Base-by-base conservation (phyloP, 2,888 invertebrate species). In the Phortica okadai region DNA sequence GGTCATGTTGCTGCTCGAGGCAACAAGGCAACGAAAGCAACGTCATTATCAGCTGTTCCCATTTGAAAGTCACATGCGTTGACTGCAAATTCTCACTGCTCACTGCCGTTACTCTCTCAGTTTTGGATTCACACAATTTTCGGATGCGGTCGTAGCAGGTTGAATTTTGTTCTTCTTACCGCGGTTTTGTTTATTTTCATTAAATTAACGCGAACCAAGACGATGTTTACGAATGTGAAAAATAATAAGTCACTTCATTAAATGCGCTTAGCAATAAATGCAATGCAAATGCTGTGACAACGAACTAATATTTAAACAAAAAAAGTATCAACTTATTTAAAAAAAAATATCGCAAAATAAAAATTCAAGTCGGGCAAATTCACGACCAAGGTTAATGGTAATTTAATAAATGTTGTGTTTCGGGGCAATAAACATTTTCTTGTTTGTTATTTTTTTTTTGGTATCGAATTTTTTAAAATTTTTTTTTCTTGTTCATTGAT, bases 301-400 rank as follows among this genome's bases (percentile, higher is more conserved):
- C 33, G 33, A 33, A 33, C 33, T 33, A 33, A 33, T 33, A 33
- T 50, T 11, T 6, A 50, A 11, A 50, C 14, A 62, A 21, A 21
- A 21, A 21, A 21, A 62, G 62, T 62, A 10, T 16, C 6, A 21
- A 62, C 6, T 16, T 21, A 16, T 4, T 6, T 21, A 10, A 16
- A 21, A 59, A 59, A 16, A 62, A 21, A 2, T 33, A 33, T 33
- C 33, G 25, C 16, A 64, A 64, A 25, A 64, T 33, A 21, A 50
- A 50, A 14, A 50, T 50, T 11, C 8, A 50, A 8, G 14, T 50
- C 50, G 50, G 16, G 59, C 14, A 66, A 33, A 70, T 56, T 72
- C 70, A 72, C 21, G 21, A 72, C 54, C 70, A 72, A 72, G 70
- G 70, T 72, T 72, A 72, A 56, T 21, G 25, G 25, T 33, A 54